Conservation (phyloP, 2,797 vertebrate species). For the Rhinatrema bivittatum region DNA sequence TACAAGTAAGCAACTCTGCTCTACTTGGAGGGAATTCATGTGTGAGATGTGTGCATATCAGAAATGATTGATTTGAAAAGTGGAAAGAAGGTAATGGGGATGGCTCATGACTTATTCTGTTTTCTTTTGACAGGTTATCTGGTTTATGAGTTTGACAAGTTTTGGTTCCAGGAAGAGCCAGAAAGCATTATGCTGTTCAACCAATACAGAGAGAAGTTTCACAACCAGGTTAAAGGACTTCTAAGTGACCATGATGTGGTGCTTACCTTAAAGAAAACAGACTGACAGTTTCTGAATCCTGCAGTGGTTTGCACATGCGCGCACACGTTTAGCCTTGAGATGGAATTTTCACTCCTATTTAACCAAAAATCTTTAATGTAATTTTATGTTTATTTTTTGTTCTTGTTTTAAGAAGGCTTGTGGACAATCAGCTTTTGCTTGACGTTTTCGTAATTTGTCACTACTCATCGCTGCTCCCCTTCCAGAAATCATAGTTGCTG, state of each 20-base stretch:
- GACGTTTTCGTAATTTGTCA: conserved; percentile 7
- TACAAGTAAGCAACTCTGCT: too few species aligned
- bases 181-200: conserved; percentile 98
- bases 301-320: conserved; percentile 36
- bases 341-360: conserved; percentile 36
- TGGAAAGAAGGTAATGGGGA: too few species aligned
- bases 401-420: conserved; percentile 49
- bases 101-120: too few species aligned
- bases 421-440: conserved; percentile 62
- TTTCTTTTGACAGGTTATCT: conserved; percentile 77
- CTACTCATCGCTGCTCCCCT: too few species aligned
- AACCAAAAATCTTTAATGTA: conserved; percentile 25
- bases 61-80: too few species aligned
- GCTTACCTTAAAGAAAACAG: conserved; percentile 53
- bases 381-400: conserved; percentile 29
- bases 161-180: conserved; percentile 92
- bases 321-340: too few species aligned
- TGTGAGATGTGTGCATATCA: too few species aligned
- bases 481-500: too few species aligned
- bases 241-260: conserved; percentile 63
- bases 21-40: too few species aligned
- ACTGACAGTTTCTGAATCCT: conserved; percentile 21
- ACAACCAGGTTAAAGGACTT: conserved; percentile 72
- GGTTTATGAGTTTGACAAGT: conserved; percentile 90
- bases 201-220: conserved; percentile 92